Conservation (phyloP, 2,113 vertebrate species). For the Onychostoma macrolepis region DNA sequence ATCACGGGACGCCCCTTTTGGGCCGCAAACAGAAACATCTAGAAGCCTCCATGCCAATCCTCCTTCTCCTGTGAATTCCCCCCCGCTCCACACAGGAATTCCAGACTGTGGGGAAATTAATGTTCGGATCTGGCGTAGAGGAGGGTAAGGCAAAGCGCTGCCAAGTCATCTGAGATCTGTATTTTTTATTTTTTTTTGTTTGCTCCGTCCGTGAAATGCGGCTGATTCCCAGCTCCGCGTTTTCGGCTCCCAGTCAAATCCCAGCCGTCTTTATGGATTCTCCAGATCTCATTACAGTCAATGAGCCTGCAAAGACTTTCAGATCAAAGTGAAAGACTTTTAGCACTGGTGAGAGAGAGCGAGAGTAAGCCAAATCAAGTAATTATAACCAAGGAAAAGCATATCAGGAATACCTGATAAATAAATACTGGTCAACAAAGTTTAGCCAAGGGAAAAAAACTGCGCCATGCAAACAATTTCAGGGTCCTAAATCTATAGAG, state of each 20-base stretch:
- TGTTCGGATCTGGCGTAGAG: conserved; percentile 64
- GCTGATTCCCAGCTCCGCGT: conserved; percentile 69
- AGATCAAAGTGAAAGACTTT: conserved; percentile 76
- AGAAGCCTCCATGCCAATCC: conserved; percentile 65
- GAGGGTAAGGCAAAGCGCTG: conserved; percentile 68
- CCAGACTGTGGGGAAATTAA: conserved; percentile 78
- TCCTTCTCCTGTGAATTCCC: conserved; percentile 48
- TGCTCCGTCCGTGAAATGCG: conserved; percentile 67
- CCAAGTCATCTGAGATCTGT: conserved; percentile 77
- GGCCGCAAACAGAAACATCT: conserved; percentile 68
- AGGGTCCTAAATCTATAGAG: conserved; percentile 64
- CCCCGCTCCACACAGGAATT: conserved; percentile 66
- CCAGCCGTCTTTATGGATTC: conserved; percentile 75
- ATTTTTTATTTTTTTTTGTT: conserved; percentile 71
- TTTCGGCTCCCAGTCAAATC: conserved; percentile 74
- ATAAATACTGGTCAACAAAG: conserved; percentile 55
- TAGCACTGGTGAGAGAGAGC: conserved; percentile 58
- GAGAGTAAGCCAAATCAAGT: conserved; percentile 55
- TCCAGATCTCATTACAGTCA: conserved; percentile 80
- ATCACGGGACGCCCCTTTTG: conserved; percentile 55
- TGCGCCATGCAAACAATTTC: conserved; percentile 1
- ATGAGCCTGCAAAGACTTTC: conserved; percentile 77
- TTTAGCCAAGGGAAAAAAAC: conserved; percentile 55
- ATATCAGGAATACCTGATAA: conserved; percentile 56
- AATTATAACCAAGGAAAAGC: conserved; percentile 60